Evolutionary conservation across 2,113 vertebrate genomes (phyloP), one percentile per base, ranked within the genome.

Genomic region (Eubucco bourcierii): DNA sequence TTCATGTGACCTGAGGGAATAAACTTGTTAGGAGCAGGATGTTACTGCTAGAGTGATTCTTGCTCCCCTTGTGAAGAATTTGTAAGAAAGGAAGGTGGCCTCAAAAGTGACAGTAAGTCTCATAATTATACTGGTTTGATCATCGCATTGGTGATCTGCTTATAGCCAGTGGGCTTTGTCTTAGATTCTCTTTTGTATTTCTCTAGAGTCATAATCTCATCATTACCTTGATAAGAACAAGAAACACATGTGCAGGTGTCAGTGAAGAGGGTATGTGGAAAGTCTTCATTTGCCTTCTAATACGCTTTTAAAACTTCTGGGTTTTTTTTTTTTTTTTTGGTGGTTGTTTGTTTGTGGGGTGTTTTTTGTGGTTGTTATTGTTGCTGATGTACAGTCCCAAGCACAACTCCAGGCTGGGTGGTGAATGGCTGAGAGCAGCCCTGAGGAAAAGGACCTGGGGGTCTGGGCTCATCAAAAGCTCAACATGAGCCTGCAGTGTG

Each of bases 61-160:
- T 87, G 14, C 39, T 73, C 12, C 24, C 13, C 34, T 13, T n/a
- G 19, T 31, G n/a, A 68, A 74, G 44, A 81, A 86, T 90, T 86
- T 74, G 33, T 31, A 60, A 58, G 74, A 37, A 64, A 84, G 77
- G 47, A 71, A 87, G 77, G 66, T 90, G 66, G 39, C 31, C 75
- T 44, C 23, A 89, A 47, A 88, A 90, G 87, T 92, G 55, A 90
- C 20, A 73, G 71, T 92, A 90, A 92, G 81, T 93, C 94, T 80
- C 84, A 75, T 90, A 65, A 76, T 61, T 87, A 15, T 55, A 65
- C 87, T 72, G 66, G 8, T 73, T 92, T 81, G 39, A 47, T 89
- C 16, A 13, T 59, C 87, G 44, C 67, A 31, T 47, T 78, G 66
- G 7, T 81, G 63, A 64, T 75, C 17, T 75, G 31, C 15, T 39